Base-by-base conservation (phyloP, 2,888 invertebrate species). In the Tridacna gigas region DNA sequence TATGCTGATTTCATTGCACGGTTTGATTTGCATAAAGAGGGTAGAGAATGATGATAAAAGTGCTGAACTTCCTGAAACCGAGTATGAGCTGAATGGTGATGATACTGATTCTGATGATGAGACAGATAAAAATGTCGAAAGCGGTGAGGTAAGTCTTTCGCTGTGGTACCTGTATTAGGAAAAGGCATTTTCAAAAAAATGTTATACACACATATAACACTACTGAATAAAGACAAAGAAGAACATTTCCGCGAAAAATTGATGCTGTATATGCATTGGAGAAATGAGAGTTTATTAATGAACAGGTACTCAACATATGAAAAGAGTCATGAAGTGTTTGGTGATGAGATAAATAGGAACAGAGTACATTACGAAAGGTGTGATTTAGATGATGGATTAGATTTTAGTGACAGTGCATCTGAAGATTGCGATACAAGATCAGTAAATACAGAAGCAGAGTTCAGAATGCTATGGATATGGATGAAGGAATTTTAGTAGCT, bases 261-360 rank as follows among this genome's bases (percentile, higher is more conserved):
- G 0, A 91, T 93, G 92, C 82, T 94, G 3, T 93, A 83, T 77
- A 47, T 83, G 0, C 89, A 91, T 9, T 93, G 92, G 93, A 66
- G 91, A 65, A 91, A 79, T 26, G 92, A 86, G 25, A 45, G 81
- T n/a, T 69, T 69, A 45, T 51, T 88, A 15, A 13, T 84, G 12
- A 61, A 18, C 25, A 75, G 71, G 20, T 82, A 28, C 51, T 12
- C 48, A 15, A 47, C 80, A 18, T 86, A 74, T 80, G 80, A 84
- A 26, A 78, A 75, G 25, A 77, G 74, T 37, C 84, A 74, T 56
- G 45, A 63, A 13, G 25, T 22, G 20, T 67, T 79, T 28, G 26
- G 37, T 22, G 74, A 45, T 4, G 69, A 76, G 61, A 76, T 80
- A 20, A 47, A 48, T 47, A 47, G 2, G 65, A 80, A 75, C 60